phyloP scores from a whole-genome alignment of 2,888 invertebrate genomes.

The Sphaerophoria rueppellii region DNA sequence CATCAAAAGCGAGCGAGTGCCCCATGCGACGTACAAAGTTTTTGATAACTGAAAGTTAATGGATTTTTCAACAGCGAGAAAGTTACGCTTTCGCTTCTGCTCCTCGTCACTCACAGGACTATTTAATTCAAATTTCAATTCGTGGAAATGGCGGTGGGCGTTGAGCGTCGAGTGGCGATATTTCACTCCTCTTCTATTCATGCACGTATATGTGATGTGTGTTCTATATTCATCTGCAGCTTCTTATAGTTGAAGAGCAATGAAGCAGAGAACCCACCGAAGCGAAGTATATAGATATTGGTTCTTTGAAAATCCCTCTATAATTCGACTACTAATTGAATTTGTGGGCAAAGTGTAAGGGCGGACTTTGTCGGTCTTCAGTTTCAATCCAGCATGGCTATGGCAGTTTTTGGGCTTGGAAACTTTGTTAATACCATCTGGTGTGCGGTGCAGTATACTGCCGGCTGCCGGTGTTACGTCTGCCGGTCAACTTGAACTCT shows the following conservation, averaged over 20 bases:
- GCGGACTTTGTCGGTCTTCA: slow-evolving; percentile 21
- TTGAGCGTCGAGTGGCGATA: slow-evolving; percentile 24
- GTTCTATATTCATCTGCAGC: not conserved
- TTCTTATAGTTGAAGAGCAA: not conserved
- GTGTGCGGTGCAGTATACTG: slow-evolving; percentile 23
- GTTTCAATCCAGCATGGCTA: not conserved
- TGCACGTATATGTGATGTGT: not conserved
- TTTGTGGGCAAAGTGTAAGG: slow-evolving; percentile 44
- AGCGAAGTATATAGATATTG: not conserved
- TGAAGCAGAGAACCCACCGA: too few species aligned
- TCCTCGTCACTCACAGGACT: slow-evolving; percentile 48
- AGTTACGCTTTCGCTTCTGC: slow-evolving; percentile 39
- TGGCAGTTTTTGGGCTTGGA: slow-evolving; percentile 11
- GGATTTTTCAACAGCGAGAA: slow-evolving; percentile 63
- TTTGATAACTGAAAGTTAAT: slow-evolving; percentile 73
- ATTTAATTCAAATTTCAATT: slow-evolving; percentile 71
- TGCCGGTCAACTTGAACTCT: slow-evolving; percentile 17
- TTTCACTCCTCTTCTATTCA: slow-evolving; percentile 16
- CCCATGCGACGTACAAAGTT: slow-evolving; percentile 66
- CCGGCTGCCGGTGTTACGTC: not conserved
- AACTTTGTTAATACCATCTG: slow-evolving; percentile 55
- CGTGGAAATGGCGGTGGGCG: slow-evolving; percentile 36
- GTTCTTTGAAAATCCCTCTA: slow-evolving; percentile 58
- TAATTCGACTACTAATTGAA: slow-evolving; percentile 66
- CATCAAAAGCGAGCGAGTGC: slow-evolving; percentile 45